Evolutionary conservation across 2,113 vertebrate species (phyloP), one percentile per base, ranked within the genome.

Genomic region (Melanerpes aurifrons): DNA sequence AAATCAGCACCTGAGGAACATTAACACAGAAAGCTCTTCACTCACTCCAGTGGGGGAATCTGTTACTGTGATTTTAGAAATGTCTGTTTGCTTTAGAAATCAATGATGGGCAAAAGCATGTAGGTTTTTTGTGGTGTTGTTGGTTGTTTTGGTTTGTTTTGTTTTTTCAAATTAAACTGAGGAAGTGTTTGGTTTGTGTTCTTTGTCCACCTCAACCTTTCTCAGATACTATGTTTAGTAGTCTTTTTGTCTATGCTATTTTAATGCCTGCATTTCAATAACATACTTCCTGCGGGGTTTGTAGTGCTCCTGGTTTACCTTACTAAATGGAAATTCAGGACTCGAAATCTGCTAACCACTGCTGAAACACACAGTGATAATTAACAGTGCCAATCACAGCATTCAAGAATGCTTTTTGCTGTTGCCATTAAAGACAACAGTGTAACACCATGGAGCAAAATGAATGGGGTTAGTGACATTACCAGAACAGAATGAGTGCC

Each of bases 311-410:
- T 83, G 58, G 87, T 87, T 93, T 89, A 80, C 28, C 32, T 93
- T 90, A 59, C 87, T 87, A 72, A 93, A 58, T 83, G 85, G 75
- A 82, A 94, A 83, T 73, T 69, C 62, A 78, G 67, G 62, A 77
- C 72, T 58, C 54, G 79, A 89, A 92, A 89, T 86, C 59, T 87
- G 66, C 85, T 87, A 91, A 82, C 57, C 62, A 61, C 57, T 86
- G 85, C 69, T 91, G 89, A 94, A 96, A 48, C 89, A 73, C 61
- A 86, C 47, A 89, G 79, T 78, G 69, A 70, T 89, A 93, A 95
- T 95, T 94, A 94, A 77, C 82, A 64, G 58, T 92, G 93, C 79
- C 96, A 94, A 69, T 95, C 94, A 94, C 63, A 63, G 85, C 54
- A 78, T 71, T 91, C 68, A 67, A 70, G 87, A 94, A 37, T 3